These are phyloP conservation scores for Drosophila sordidula DNA, from an alignment of 2,888 invertebrate genomes.

Conservation along the genomic window DNA sequence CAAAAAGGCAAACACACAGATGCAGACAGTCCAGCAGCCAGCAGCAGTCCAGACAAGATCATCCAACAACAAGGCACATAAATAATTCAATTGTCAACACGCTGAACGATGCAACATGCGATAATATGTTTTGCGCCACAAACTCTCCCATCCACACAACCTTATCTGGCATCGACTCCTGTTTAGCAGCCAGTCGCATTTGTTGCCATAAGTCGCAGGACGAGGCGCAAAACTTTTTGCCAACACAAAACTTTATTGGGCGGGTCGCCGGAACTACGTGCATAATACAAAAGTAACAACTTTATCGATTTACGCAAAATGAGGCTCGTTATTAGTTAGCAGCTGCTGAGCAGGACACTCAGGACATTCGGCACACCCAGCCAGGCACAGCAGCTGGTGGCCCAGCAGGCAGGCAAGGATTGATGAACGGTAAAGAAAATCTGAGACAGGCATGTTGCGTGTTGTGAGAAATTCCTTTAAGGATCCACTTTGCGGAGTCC, in stretches of 20 bases:
- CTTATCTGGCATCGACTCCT: background rate
- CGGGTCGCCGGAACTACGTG: slow-evolving; percentile 51
- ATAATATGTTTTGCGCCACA: slow-evolving; percentile 57
- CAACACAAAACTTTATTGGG: slow-evolving; percentile 58
- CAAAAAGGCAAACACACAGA: slow-evolving; percentile 68
- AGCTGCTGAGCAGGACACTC: slow-evolving; percentile 42
- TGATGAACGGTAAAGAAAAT: slow-evolving; percentile 8
- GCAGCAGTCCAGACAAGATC: slow-evolving; percentile 45
- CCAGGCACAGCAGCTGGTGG: slow-evolving; percentile 20
- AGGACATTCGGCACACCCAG: slow-evolving; percentile 15
- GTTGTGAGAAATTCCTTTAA: background rate
- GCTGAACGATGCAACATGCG: slow-evolving; percentile 73
- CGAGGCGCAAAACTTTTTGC: slow-evolving; percentile 57
- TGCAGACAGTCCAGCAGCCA: slow-evolving; percentile 3
- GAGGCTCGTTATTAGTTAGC: slow-evolving; percentile 77
- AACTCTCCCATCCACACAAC: background rate
- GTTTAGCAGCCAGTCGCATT: slow-evolving; percentile 17
- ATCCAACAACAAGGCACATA: slow-evolving; percentile 64
- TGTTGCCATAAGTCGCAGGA: slow-evolving; percentile 30
- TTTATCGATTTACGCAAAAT: slow-evolving; percentile 78
- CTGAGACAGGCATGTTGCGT: background rate
- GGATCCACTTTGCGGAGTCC: background rate
- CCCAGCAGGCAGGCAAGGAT: slow-evolving; percentile 6
- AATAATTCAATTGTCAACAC: slow-evolving; percentile 81
- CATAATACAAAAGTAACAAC: slow-evolving; percentile 68